These are phyloP conservation scores for Leptura quadrifasciata DNA, from an alignment of 2,888 invertebrate genomes.

Conservation along the genomic window DNA sequence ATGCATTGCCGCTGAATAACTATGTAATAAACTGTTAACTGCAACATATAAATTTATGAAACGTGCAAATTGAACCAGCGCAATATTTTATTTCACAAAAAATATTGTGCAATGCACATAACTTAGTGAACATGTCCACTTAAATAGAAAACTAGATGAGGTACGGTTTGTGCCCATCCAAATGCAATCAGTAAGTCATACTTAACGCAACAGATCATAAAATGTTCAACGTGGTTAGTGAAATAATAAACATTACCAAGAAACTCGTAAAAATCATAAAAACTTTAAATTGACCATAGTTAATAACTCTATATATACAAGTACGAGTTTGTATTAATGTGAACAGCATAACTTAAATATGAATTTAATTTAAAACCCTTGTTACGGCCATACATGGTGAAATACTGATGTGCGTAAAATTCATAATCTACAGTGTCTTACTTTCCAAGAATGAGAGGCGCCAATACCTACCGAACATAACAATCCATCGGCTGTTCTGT, in stretches of 20 bases:
- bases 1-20: conserved; percentile 34
- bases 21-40: conserved; percentile 38
- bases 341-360: no score
- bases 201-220: conserved; percentile 25
- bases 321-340: no score
- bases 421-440: no score
- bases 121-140: conserved; percentile 39
- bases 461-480: no score
- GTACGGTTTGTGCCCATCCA: conserved; percentile 30
- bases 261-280: background rate
- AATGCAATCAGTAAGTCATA: conserved; percentile 30
- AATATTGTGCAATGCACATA: conserved; percentile 31
- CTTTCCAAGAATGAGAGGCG: no score
- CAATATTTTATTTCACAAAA: conserved; percentile 40
- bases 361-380: no score
- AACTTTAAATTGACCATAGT: no score
- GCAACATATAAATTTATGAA: conserved; percentile 36
- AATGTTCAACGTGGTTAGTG: conserved; percentile 8
- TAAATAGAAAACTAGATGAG: conserved; percentile 33
- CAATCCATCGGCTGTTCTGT: no score
- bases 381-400: no score
- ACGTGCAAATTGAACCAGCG: conserved; percentile 39
- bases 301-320: no score
- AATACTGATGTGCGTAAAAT: no score
- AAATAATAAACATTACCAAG: background rate